A percentile compares a stretch with the other conserved stretches of the same genome.
These are phyloP conservation scores for Leucophora obtusa DNA, from an alignment of 2,888 invertebrate genomes.

Conservation along the genomic window DNA sequence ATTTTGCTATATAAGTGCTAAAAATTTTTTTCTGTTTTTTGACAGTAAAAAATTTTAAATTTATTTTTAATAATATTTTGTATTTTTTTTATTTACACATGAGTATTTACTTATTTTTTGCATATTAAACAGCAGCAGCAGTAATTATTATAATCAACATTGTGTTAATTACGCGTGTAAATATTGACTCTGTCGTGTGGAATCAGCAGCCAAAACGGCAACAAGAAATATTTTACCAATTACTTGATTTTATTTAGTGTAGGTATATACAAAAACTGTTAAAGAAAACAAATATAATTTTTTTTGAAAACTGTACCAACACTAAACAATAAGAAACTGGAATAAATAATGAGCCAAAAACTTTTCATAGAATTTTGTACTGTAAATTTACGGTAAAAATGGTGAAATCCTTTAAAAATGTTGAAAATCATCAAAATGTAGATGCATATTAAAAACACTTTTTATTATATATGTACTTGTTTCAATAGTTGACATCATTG, in stretches of 20 bases:
- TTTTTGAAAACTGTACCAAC: neutral
- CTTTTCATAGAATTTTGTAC: slow-evolving; percentile 14
- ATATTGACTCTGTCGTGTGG: slow-evolving; percentile 54
- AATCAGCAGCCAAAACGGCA: slow-evolving; percentile 50
- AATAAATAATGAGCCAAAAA: neutral
- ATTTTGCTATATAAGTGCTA: slow-evolving; percentile 45
- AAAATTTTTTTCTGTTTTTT: slow-evolving; percentile 26
- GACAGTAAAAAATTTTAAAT: slow-evolving; percentile 29
- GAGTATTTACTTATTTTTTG: slow-evolving; percentile 36
- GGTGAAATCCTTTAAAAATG: slow-evolving; percentile 7
- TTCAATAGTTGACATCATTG: too few relatives aligned
- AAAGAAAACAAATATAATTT: neutral
- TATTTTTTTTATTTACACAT: slow-evolving; percentile 32
- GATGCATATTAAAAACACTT: too few relatives aligned
- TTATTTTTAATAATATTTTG: neutral
- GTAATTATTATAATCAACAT: slow-evolving; percentile 46
- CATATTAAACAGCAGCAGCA: slow-evolving; percentile 47
- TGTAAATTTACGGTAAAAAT: slow-evolving; percentile 7
- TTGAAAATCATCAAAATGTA: too few relatives aligned
- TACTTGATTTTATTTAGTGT: neutral
- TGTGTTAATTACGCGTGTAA: slow-evolving; percentile 55
- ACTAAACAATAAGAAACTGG: neutral
- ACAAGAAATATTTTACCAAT: slow-evolving; percentile 21
- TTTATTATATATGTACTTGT: too few relatives aligned
- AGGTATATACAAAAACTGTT: neutral